phyloP scores from a whole-genome alignment of 1,140 invertebrate species.

The Medauroidea extradentata region DNA sequence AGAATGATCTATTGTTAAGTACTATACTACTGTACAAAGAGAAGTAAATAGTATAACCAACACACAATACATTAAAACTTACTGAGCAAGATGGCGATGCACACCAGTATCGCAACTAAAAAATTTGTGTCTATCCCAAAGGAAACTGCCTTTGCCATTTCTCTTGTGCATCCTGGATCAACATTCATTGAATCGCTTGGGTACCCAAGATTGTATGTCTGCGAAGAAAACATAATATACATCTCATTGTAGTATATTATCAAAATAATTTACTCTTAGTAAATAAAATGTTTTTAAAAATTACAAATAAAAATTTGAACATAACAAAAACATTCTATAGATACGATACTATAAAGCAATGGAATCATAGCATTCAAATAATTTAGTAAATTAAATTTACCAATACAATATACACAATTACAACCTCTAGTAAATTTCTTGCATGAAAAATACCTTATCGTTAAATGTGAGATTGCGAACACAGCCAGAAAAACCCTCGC shows the following conservation, averaged over 20 bases:
- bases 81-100: slow-evolving; percentile 69
- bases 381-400: not conserved
- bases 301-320: not conserved
- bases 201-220: slow-evolving; percentile 71
- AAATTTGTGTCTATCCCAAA: slow-evolving; percentile 81
- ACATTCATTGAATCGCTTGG: slow-evolving; percentile 63
- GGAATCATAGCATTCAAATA: too few relatives aligned
- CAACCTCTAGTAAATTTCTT: not conserved
- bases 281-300: not conserved
- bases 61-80: slow-evolving; percentile 37
- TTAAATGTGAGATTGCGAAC: slow-evolving; percentile 81
- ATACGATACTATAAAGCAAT: too few relatives aligned
- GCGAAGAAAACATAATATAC: slow-evolving; percentile 29
- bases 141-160: slow-evolving; percentile 64
- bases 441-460: slow-evolving; percentile 51
- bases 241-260: too few relatives aligned
- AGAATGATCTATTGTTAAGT: not conserved
- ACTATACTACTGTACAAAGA: not conserved
- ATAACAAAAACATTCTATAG: not conserved
- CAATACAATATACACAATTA: not conserved
- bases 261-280: too few relatives aligned
- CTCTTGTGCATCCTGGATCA: slow-evolving; percentile 62
- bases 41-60: slow-evolving; percentile 3
- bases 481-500: slow-evolving; percentile 73
- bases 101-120: slow-evolving; percentile 76